Conservation (phyloP, 2,888 invertebrate genomes). For the Ferdinandea cuprea region DNA sequence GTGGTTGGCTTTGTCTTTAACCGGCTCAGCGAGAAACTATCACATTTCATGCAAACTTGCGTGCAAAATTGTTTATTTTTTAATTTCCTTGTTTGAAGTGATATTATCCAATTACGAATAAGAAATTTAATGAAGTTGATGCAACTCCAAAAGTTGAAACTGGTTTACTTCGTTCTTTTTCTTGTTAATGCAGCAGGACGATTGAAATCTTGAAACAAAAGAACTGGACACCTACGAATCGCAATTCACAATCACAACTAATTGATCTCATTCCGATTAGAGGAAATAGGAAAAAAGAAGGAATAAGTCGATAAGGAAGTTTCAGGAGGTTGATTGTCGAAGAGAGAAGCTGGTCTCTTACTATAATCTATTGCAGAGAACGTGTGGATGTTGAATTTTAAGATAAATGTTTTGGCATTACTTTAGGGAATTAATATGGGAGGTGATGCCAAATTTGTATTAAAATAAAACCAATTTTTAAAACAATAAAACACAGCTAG, state of each 20-base stretch:
- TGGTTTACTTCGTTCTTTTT: neutral
- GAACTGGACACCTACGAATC: neutral
- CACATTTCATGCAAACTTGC: conserved; percentile 10
- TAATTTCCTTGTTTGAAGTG: neutral
- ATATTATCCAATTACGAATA: neutral
- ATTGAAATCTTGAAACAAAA: neutral
- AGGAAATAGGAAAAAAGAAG: conserved; percentile 18
- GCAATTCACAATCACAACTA: neutral
- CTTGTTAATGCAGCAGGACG: neutral
- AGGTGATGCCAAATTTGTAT: no score
- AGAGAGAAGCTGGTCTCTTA: neutral
- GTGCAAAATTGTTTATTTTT: neutral
- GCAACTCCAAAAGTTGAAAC: neutral
- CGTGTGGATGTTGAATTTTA: no score
- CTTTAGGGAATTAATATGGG: no score
- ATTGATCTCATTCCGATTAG: neutral
- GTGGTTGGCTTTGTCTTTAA: conserved; percentile 22
- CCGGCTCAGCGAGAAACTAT: conserved; percentile 31
- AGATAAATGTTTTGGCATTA: no score
- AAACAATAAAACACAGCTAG: no score
- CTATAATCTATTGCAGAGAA: no score
- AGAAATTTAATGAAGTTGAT: neutral
- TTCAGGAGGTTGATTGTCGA: neutral
- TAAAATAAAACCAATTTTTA: no score
- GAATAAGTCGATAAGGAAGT: conserved; percentile 39